These are phyloP conservation scores for Lycocorax pyrrhopterus DNA, from an alignment of 2,113 vertebrate species.

Conservation along the genomic window DNA sequence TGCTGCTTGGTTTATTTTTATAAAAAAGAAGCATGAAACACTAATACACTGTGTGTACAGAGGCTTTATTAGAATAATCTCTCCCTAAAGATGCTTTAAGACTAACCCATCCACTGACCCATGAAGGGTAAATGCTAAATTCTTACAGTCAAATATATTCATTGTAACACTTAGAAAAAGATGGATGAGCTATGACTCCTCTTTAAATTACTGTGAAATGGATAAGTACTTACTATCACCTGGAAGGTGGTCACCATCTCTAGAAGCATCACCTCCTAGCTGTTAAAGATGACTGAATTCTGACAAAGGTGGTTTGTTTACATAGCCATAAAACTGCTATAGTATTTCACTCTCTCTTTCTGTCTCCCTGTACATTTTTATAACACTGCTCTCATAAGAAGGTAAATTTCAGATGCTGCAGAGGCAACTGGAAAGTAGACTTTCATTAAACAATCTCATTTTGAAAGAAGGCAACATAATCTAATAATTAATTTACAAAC, in stretches of 20 bases:
- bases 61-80: constrained; percentile 73
- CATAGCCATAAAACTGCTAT: not conserved
- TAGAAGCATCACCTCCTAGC: constrained; percentile 13
- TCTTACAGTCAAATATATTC: constrained; percentile 68
- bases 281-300: constrained; percentile 49
- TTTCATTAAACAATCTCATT: not conserved
- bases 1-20: constrained; percentile 28
- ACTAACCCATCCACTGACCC: constrained; percentile 70
- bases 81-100: constrained; percentile 71
- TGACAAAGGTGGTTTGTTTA: constrained; percentile 54
- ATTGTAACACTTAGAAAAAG: constrained; percentile 62
- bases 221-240: constrained; percentile 60
- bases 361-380: not conserved
- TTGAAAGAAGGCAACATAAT: not conserved
- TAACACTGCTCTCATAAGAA: not conserved
- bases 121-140: constrained; percentile 78
- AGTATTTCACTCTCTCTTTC: not conserved
- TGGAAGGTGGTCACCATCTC: constrained; percentile 54
- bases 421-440: not conserved
- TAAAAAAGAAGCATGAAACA: constrained; percentile 42
- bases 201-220: constrained; percentile 65
- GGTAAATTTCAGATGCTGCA: not conserved
- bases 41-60: constrained; percentile 50
- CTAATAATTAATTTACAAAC: not conserved
- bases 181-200: constrained; percentile 52